These are phyloP conservation scores for Microtus pennsylvanicus DNA, from an alignment of 2,113 vertebrate genomes.

Conservation along the genomic window DNA sequence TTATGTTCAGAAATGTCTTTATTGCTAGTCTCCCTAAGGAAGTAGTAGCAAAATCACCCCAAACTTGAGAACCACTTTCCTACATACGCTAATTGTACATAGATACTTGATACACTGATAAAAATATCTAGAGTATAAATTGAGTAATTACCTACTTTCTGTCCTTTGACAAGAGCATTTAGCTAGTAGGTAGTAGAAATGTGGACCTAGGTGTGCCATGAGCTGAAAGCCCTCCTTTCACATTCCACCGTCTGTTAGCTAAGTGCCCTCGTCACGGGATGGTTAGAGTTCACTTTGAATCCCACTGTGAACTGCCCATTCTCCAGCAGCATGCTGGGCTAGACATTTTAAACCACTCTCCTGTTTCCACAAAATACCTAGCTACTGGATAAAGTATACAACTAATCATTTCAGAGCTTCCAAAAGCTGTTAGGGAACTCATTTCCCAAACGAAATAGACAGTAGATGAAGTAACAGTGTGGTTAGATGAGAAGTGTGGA, in stretches of 20 bases:
- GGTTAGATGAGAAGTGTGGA: not conserved
- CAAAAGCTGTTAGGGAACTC: not conserved
- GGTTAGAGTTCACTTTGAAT: not conserved
- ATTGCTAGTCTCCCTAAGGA: not conserved
- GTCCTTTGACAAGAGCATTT: not conserved
- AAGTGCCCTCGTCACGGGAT: not conserved
- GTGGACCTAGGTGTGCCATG: not conserved
- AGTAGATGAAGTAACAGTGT: not conserved
- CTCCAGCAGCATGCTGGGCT: not conserved
- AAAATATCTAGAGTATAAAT: not conserved
- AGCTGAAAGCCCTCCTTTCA: not conserved
- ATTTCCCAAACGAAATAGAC: not conserved
- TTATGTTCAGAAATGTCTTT: constrained; percentile 6
- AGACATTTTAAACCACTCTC: not conserved
- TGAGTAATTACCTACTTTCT: constrained; percentile 1
- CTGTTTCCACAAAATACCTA: not conserved
- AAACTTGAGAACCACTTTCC: not conserved
- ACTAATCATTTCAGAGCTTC: not conserved
- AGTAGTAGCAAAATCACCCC: not conserved
- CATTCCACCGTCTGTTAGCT: not conserved
- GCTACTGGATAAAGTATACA: not conserved
- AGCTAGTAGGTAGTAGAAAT: not conserved
- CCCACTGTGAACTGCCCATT: not conserved
- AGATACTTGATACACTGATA: not conserved
- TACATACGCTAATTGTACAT: not conserved